A percentile compares a stretch with the other conserved stretches of the same genome.
phyloP scores from a whole-genome alignment of 2,113 vertebrate species.

The Menura novaehollandiae region DNA sequence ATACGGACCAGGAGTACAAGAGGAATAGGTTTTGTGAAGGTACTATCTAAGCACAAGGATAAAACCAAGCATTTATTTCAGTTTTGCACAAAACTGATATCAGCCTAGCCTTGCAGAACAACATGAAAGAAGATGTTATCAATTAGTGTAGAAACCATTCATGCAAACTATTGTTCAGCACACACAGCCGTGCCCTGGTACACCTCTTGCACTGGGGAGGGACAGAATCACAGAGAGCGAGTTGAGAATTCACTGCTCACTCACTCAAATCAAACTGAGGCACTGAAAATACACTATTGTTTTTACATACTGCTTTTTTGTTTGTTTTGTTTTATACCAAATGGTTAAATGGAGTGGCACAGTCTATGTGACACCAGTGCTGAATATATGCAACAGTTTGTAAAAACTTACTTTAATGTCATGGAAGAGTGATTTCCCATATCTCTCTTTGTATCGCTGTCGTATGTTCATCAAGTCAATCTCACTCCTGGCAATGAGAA shows the following conservation, averaged over 20 bases:
- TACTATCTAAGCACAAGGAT: background rate
- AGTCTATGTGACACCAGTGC: background rate
- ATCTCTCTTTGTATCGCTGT: constrained; percentile 76
- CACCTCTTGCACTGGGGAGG: background rate
- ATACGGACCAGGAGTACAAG: background rate
- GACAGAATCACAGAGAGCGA: background rate
- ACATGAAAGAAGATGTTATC: background rate
- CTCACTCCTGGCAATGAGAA: constrained; percentile 79
- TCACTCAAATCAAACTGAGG: background rate
- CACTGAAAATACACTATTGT: background rate
- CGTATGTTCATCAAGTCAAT: constrained; percentile 76
- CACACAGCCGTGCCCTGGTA: background rate
- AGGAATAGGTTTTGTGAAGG: background rate
- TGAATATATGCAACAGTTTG: background rate
- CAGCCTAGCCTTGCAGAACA: background rate
- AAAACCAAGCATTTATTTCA: background rate
- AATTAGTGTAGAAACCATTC: background rate
- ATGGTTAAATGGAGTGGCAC: background rate
- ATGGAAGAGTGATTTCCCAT: constrained; percentile 76
- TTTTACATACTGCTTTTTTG: background rate
- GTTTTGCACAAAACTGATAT: background rate
- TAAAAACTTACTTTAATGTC: constrained; percentile 76
- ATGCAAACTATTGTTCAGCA: background rate
- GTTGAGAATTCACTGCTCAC: background rate
- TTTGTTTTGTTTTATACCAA: background rate